Conservation (phyloP, 37 sponge, comb jelly and placozoan species). For the Haliclona indistincta region DNA sequence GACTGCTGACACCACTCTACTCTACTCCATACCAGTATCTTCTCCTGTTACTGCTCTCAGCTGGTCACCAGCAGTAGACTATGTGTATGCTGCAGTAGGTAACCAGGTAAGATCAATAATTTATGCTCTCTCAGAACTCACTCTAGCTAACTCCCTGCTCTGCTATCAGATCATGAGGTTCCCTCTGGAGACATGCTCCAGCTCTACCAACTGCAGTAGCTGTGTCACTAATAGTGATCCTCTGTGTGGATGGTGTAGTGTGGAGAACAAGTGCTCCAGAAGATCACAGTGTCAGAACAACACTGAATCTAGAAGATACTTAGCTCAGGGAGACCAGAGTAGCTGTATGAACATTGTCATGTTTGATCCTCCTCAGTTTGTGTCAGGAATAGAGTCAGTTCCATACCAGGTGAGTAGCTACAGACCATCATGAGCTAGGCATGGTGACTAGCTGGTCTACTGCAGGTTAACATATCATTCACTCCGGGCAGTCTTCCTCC, state of each 20-base stretch:
- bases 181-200: conserved; percentile 56
- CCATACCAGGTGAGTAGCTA: neutral
- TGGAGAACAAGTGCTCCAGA: conserved; percentile 87
- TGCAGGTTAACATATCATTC: neutral
- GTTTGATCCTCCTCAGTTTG: conserved; percentile 17
- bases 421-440: neutral
- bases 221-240: conserved; percentile 56
- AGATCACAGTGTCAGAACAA: conserved; percentile 64
- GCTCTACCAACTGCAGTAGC: conserved; percentile 27
- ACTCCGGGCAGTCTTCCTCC: conserved; percentile 28
- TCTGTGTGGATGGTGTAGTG: conserved; percentile 90
- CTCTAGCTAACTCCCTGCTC: too few relatives aligned
- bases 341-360: conserved; percentile 8
- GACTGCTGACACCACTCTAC: too few relatives aligned
- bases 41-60: conserved; percentile 25
- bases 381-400: neutral
- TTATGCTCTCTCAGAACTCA: neutral
- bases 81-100: conserved; percentile 35
- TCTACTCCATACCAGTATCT: too few relatives aligned
- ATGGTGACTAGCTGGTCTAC: neutral
- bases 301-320: conserved; percentile 27
- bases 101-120: conserved; percentile 11
- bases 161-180: conserved; percentile 52
- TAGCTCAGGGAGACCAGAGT: conserved; percentile 5
- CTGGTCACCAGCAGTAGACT: conserved; percentile 46